Base-by-base conservation (phyloP, 2,113 vertebrate genomes). In the Romanogobio albipinnatus region DNA sequence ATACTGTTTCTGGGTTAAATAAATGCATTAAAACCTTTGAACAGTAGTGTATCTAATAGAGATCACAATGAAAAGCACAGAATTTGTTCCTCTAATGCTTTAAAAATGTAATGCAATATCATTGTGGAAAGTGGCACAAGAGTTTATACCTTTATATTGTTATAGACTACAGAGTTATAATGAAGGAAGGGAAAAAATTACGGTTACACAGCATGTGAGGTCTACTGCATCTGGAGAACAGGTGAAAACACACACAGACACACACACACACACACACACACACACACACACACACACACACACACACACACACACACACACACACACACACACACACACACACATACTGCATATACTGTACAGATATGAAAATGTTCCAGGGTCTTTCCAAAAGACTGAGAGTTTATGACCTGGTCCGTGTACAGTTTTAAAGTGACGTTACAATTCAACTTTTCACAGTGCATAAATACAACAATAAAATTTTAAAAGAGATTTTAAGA, bases 71-170 rank as follows among this genome's bases (percentile, higher is more conserved):
- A 70, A 39, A 39, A 43, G 9, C 66, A 22, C 1, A 1, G 0
- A 4, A 39, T 70, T 22, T 70, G 36, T 5, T 36, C 66, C 36
- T 70, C 4, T 43, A 71, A 71, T 43, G 9, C 36, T 43, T 43
- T 43, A 39, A 22, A 70, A 22, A 70, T 43, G 0, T 43, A 43
- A 70, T 43, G 36, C 4, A 43, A 71, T 22, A 9, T 43, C 36
- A 43, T n/a, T 22, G 19, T 43, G 73, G 24, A 74, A 45, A 74
- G 11, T 24, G 11, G 71, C 45, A 33, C 49, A 29, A 26, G 49
- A 17, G 13, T 78, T 22, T 43, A n/a, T 36, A 58, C 4, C 51
- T 88, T 86, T 91, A 88, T 90, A 45, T 29, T 0, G 0, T 66
- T 49, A 74, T 49, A 39, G 15, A 83, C 74, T 51, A 47, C 43